These are phyloP conservation scores for Anoplopoma fimbria DNA, from an alignment of 2,113 vertebrate genomes.

Conservation along the genomic window DNA sequence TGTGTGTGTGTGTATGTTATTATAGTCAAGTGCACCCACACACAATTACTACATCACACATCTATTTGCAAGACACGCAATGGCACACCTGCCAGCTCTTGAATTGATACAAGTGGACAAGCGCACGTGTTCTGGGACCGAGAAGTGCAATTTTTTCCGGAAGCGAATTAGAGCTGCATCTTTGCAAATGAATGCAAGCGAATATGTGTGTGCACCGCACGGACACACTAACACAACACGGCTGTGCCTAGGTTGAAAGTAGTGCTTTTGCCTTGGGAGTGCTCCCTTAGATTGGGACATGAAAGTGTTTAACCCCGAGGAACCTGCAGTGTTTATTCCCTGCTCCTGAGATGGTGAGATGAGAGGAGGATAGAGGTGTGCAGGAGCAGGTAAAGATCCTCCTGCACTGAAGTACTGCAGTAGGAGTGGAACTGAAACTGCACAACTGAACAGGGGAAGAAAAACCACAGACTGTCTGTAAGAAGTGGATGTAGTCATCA, in stretches of 20 bases:
- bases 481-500: background rate
- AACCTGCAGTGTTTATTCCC: slow-evolving; percentile 38
- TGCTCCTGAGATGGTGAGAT: slow-evolving; percentile 32
- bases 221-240: background rate
- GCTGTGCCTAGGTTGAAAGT: slow-evolving; percentile 26
- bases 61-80: background rate
- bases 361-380: slow-evolving; percentile 18
- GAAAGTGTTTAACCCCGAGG: slow-evolving; percentile 60
- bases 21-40: background rate
- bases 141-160: background rate
- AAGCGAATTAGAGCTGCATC: background rate
- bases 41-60: slow-evolving; percentile 15
- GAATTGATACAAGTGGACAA: slow-evolving; percentile 17
- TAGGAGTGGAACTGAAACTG: background rate
- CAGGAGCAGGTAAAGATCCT: slow-evolving; percentile 4
- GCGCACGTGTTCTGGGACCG: too few relatives aligned
- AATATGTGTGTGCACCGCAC: background rate
- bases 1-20: slow-evolving; percentile 15
- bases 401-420: background rate
- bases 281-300: slow-evolving; percentile 39
- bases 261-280: slow-evolving; percentile 42
- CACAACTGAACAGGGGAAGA: background rate
- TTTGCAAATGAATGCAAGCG: background rate
- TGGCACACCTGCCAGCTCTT: slow-evolving; percentile 43
- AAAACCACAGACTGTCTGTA: background rate